Evolutionary conservation across 2,113 vertebrate genomes (phyloP).

Genomic region (Triplophysa dalaica): DNA sequence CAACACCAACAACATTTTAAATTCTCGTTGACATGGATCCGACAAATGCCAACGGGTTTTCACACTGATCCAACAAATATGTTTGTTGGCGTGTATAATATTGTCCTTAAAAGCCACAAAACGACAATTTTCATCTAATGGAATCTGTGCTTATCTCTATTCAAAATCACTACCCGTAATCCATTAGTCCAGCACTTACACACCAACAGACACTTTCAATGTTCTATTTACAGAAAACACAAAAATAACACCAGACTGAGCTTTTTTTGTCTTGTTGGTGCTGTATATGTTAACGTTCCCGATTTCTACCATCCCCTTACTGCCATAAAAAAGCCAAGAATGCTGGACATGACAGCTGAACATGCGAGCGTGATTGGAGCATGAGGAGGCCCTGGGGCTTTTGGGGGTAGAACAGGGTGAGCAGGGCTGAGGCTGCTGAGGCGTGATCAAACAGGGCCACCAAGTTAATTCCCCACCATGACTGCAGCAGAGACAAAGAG

Average conservation of each 20-base stretch:
- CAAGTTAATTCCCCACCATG: constrained; percentile 44
- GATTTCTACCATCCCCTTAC: constrained; percentile 9
- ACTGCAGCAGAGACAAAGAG: constrained; percentile 24
- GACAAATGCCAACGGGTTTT: too few relatives aligned
- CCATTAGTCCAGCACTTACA: neutral
- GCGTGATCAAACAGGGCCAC: constrained; percentile 40
- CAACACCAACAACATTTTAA: too few relatives aligned
- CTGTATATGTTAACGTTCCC: constrained; percentile 11
- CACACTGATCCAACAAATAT: too few relatives aligned
- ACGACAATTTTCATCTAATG: too few relatives aligned
- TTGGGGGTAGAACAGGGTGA: constrained; percentile 23
- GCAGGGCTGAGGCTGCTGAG: constrained; percentile 19
- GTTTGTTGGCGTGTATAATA: too few relatives aligned
- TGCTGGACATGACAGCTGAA: constrained; percentile 37
- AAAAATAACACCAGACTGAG: neutral
- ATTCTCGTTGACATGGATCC: too few relatives aligned
- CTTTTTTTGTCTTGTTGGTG: neutral
- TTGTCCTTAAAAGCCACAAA: too few relatives aligned
- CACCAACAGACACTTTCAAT: neutral
- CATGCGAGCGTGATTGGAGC: constrained; percentile 18
- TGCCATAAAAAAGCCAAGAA: constrained; percentile 33
- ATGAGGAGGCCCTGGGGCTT: constrained; percentile 26
- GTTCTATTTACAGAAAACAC: neutral
- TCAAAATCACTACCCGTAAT: neutral
- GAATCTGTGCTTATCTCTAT: neutral